These are phyloP conservation scores for Poecile atricapillus DNA, from an alignment of 2,113 vertebrate genomes.

Conservation along the genomic window DNA sequence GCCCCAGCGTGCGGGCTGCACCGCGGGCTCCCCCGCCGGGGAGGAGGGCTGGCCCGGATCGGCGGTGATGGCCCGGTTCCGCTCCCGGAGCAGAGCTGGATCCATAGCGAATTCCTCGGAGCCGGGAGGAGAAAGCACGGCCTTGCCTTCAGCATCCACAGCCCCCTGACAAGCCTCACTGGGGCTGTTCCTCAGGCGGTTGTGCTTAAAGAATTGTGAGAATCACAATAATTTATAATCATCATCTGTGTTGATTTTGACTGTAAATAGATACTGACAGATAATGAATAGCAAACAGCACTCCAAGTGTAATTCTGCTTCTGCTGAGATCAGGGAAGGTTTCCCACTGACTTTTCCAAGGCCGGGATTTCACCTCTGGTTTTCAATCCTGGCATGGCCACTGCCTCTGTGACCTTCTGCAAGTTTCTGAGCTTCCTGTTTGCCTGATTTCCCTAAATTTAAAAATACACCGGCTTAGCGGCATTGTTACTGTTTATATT, in stretches of 20 bases:
- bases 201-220: neutral
- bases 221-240: neutral
- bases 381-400: slow-evolving; percentile 4
- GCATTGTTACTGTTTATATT: neutral
- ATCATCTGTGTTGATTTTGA: neutral
- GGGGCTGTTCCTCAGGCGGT: neutral
- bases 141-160: neutral
- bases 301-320: neutral
- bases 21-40: fast-evolving
- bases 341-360: slow-evolving; percentile 14
- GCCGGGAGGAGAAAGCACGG: neutral
- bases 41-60: neutral
- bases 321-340: neutral
- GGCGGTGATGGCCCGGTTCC: neutral
- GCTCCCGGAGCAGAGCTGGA: neutral
- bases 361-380: slow-evolving; percentile 24
- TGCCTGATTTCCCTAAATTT: neutral
- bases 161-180: neutral
- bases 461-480: neutral
- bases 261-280: neutral
- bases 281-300: neutral
- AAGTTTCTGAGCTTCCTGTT: neutral
- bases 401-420: slow-evolving; percentile 38
- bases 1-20: neutral
- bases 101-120: neutral